Conservation (phyloP, 2,888 invertebrate genomes). For the Philonicus albiceps region DNA sequence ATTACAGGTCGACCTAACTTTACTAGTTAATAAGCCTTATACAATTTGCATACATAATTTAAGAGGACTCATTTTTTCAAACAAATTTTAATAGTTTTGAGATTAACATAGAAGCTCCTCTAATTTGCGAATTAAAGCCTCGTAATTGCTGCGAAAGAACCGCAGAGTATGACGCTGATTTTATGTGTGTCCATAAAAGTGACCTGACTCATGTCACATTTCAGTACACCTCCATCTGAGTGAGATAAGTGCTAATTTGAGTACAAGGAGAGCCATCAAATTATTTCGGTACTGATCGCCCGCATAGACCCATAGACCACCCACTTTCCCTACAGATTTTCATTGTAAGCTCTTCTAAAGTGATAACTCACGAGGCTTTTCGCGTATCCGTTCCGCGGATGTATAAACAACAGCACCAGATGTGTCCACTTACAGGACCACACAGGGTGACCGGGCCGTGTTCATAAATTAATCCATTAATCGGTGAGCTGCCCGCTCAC, state of each 20-base stretch:
- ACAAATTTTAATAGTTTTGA: too few relatives aligned
- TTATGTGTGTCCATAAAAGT: background rate
- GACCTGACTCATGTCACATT: background rate
- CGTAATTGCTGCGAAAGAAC: background rate
- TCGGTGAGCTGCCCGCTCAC: background rate
- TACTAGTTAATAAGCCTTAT: too few relatives aligned
- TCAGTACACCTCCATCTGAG: background rate
- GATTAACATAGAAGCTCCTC: too few relatives aligned
- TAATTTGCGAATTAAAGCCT: too few relatives aligned
- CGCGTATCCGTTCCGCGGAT: background rate
- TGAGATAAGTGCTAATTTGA: background rate
- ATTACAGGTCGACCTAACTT: too few relatives aligned
- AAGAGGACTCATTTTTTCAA: too few relatives aligned
- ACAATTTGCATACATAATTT: too few relatives aligned
- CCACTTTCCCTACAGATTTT: background rate
- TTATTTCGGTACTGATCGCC: background rate
- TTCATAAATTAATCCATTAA: conserved; percentile 9
- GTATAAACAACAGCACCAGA: background rate
- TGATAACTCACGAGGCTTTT: background rate
- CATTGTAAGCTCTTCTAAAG: background rate
- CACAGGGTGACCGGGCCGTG: background rate
- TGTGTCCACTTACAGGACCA: background rate
- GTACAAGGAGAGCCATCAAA: background rate
- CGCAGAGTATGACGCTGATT: background rate
- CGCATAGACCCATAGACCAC: background rate